A percentile compares a stretch with the other conserved stretches of the same genome.
Evolutionary conservation across 2,797 vertebrate genomes (phyloP).

Genomic region (Tragopan temminckii): DNA sequence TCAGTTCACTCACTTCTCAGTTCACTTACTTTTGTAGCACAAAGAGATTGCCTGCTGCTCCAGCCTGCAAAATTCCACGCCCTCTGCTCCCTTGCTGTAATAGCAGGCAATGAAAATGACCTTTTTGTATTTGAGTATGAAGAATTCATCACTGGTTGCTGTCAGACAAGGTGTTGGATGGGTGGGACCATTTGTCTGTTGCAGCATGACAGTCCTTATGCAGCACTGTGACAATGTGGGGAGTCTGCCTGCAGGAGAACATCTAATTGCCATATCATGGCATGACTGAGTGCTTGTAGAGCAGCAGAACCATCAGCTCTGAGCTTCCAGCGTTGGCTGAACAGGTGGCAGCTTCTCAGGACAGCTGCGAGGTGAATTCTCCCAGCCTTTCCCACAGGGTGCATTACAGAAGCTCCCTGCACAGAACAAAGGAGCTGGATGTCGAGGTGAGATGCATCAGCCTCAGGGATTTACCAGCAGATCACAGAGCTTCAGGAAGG

Average conservation of each 20-base stretch:
- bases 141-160: slow-evolving; percentile 54
- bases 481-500: not conserved
- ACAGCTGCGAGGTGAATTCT: not conserved
- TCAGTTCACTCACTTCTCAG: too few species aligned
- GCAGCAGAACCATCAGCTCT: not conserved
- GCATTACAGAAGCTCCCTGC: fast-evolving
- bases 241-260: not conserved
- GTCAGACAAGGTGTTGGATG: slow-evolving; percentile 57
- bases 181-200: slow-evolving; percentile 57
- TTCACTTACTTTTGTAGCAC: not conserved
- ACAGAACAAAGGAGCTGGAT: slow-evolving; percentile 58
- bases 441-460: slow-evolving; percentile 28
- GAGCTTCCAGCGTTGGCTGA: not conserved
- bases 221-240: not conserved
- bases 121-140: slow-evolving; percentile 6
- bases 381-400: not conserved
- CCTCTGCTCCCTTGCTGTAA: not conserved
- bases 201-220: not conserved
- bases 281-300: not conserved
- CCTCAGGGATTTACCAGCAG: not conserved
- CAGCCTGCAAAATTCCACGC: not conserved
- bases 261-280: not conserved
- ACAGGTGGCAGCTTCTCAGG: not conserved
- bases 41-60: not conserved
- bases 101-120: slow-evolving; percentile 25